Evolutionary conservation across 2,113 vertebrate genomes (phyloP).

Genomic region (Cephalophus harveyi): DNA sequence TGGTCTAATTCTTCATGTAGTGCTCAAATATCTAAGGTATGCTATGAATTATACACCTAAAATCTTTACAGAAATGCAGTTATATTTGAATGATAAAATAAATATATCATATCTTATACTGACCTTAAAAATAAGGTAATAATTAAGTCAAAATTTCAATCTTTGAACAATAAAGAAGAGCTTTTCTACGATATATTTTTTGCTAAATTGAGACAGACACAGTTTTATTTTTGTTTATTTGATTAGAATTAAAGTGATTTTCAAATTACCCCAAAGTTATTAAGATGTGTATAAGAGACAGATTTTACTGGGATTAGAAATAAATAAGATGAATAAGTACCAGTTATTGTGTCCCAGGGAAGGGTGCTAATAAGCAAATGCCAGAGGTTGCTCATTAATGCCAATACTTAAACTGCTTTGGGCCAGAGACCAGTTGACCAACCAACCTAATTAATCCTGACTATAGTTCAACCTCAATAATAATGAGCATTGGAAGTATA

Average conservation of each 20-base stretch:
- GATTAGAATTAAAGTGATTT: not conserved
- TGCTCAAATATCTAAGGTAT: not conserved
- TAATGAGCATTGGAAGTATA: not conserved
- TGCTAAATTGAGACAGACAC: not conserved
- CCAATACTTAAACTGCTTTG: not conserved
- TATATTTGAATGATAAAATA: not conserved
- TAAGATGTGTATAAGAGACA: no score
- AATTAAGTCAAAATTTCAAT: not conserved
- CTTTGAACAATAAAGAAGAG: not conserved
- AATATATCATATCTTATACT: not conserved
- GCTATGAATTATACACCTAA: not conserved
- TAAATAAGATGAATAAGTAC: conserved; percentile 3
- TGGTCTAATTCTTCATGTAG: not conserved
- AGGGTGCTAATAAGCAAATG: not conserved
- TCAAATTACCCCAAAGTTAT: not conserved
- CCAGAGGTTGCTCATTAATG: not conserved
- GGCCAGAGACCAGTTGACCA: not conserved
- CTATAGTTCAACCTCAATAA: not conserved
- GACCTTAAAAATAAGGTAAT: not conserved
- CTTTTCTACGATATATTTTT: not conserved
- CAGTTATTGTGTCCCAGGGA: not conserved
- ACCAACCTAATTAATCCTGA: not conserved
- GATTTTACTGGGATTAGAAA: not conserved
- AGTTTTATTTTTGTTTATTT: not conserved
- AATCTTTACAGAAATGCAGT: not conserved